Evolutionary conservation across 2,113 vertebrate genomes (phyloP), one percentile per base, ranked within the genome.

Genomic region (Apodemus sylvaticus): DNA sequence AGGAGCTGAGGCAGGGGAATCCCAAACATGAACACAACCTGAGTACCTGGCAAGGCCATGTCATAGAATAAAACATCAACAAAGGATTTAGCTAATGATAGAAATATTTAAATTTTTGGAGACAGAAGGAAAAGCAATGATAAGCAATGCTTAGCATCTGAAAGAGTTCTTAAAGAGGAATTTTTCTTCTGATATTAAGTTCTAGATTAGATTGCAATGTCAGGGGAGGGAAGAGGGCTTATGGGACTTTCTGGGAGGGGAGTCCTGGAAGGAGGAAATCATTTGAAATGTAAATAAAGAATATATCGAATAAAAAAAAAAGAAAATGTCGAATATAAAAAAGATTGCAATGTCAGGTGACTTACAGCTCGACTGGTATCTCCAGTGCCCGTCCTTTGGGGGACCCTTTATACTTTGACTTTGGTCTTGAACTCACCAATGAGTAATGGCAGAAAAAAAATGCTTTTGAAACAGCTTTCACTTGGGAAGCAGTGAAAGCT

Each of bases 61-160:
- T 42, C 86, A n/a, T 53, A 89, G 39, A 87, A n/a, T 20, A 53
- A 88, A 87, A 39, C 11, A 51, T 51, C 51, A 74, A 12, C 24
- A 66, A 39, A 94, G 26, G 45, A 82, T 36, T 68, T 82, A 90
- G 62, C 26, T 77, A 58, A 34, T 36, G 24, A 26, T 87, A 16
- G 70, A 55, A 93, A 31, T 91, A 86, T 81, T 89, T 94, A 93
- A 29, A 62, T 91, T 62, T 79, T 81, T 55, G 7, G 7, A 66
- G 34, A 34, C 64, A 81, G 86, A 90, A 76, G 55, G n/a, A 39
- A 96, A 85, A 83, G 66, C 34, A 45, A 29, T 51, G 58, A 88
- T 29, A 16, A 19, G 42, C 42, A 7, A 79, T 87, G 9, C 36
- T 79, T 42, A 53, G 55, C 53, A 60, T 53, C 51, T 90, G 39